Evolutionary conservation across 2,113 vertebrate genomes (phyloP), one percentile per base, ranked within the genome.

Genomic region (Neoarius graeffei): DNA sequence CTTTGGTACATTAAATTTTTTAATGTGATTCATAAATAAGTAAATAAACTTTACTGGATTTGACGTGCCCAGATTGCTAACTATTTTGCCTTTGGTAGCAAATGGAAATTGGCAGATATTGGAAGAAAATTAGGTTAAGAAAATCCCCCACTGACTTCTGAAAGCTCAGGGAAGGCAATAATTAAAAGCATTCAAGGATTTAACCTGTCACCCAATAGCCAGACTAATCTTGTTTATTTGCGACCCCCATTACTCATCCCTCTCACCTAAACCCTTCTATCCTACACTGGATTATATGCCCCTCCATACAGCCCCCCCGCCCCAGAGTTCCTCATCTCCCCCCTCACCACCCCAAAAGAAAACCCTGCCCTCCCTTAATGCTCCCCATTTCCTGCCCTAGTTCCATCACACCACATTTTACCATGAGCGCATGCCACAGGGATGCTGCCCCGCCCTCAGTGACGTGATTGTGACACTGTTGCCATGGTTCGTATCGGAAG

Each of bases 401-500:
- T 95, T 95, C 92, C 71, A 89, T 93, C 92, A 89, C 80, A 89
- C 90, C 92, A 92, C 84, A 93, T 92, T 88, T 92, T 93, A 94
- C 62, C 91, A 86, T 91, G 90, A 57, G 15, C 50, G n/a, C 74
- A 82, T 80, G 89, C 76, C 88, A 86, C 27, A 87, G 67, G 35
- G 66, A 42, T 57, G 54, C 67, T 35, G 57, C 87, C 30, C 86
- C 81, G 86, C 84, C 90, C 88, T 64, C 14, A 17, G 91, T 94
- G 93, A 95, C 89, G 88, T 94, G 93, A 76, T 19, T 10, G 83
- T 91, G 91, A 91, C 35, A 90, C 94, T 95, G 95, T 96, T 95
- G 94, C 95, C 93, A 94, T 90, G 93, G 94, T 91, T 93, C 92
- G 90, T 91, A 71, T 83, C 83, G 94, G 94, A 94, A 94, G 94